These are phyloP conservation scores for Euclidia mi DNA, from an alignment of 2,888 invertebrate species.

Conservation along the genomic window DNA sequence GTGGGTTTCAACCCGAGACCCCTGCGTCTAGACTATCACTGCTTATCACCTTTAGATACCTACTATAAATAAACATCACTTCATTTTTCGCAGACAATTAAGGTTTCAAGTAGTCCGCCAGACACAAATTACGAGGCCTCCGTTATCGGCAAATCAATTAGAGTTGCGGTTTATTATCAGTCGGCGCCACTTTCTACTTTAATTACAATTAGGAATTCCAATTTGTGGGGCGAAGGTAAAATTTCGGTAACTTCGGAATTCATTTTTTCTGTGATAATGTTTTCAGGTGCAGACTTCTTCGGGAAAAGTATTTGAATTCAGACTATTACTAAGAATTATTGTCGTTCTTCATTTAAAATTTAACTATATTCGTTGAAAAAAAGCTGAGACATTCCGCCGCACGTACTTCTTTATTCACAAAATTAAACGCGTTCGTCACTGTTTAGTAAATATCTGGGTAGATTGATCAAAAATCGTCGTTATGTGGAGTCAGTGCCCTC, in stretches of 20 bases:
- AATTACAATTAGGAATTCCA: conserved; percentile 55
- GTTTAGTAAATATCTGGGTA: too few relatives aligned
- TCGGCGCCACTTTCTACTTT: conserved; percentile 36
- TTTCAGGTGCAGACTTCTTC: conserved; percentile 1
- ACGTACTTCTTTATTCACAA: too few relatives aligned
- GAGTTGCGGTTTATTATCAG: conserved; percentile 34
- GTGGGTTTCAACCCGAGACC: too few relatives aligned
- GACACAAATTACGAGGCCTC: conserved; percentile 20
- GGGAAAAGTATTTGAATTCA: background rate
- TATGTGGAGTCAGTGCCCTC: too few relatives aligned
- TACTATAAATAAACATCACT: background rate
- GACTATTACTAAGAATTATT: too few relatives aligned
- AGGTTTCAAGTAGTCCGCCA: conserved; percentile 11
- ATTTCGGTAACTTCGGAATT: conserved; percentile 19
- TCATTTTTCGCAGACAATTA: conserved; percentile 15
- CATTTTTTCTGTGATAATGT: conserved; percentile 4
- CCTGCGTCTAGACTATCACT: too few relatives aligned
- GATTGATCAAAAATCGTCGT: too few relatives aligned
- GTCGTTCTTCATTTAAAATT: too few relatives aligned
- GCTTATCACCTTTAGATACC: too few relatives aligned
- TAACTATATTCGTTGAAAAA: too few relatives aligned
- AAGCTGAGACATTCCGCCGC: too few relatives aligned
- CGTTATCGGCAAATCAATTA: conserved; percentile 60
- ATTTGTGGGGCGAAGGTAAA: conserved; percentile 40
- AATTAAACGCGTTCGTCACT: too few relatives aligned